A percentile compares a stretch with the other conserved stretches of the same genome.
Evolutionary conservation across 1,140 invertebrate species (phyloP).

Genomic region (Mercenaria mercenaria): DNA sequence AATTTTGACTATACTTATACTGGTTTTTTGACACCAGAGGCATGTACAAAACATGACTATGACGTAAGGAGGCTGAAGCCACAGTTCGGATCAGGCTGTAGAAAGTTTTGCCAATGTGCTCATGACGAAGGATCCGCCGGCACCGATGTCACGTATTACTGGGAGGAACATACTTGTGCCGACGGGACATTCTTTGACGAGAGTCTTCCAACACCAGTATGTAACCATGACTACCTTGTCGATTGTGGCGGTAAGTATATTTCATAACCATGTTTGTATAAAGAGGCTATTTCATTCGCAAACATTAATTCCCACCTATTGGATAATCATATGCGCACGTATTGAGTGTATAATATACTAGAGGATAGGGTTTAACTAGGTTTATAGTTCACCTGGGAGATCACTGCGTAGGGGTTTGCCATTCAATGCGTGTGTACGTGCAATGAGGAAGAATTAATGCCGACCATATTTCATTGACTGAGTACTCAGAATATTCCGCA

Average conservation of each 20-base stretch:
- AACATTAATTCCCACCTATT: too few species aligned
- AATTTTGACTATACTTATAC: background rate
- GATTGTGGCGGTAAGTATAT: background rate
- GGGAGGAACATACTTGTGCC: background rate
- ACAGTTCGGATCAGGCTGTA: background rate
- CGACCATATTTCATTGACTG: too few species aligned
- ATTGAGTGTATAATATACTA: too few species aligned
- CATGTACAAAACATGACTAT: background rate
- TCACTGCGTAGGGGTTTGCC: too few species aligned
- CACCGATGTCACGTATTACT: background rate
- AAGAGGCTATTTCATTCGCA: too few species aligned
- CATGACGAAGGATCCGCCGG: background rate
- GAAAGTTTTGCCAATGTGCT: conserved; percentile 19
- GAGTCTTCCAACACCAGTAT: background rate
- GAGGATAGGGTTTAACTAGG: too few species aligned
- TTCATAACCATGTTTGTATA: too few species aligned
- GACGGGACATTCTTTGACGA: background rate
- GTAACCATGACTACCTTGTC: background rate
- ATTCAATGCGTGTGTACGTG: too few species aligned
- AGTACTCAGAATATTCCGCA: too few species aligned
- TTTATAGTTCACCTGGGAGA: too few species aligned
- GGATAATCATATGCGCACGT: too few species aligned
- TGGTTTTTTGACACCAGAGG: background rate
- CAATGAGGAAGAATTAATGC: too few species aligned
- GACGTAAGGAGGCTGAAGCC: background rate